These are phyloP conservation scores for Mandrillus leucophaeus DNA, from an alignment of 2,113 vertebrate species.

Conservation along the genomic window DNA sequence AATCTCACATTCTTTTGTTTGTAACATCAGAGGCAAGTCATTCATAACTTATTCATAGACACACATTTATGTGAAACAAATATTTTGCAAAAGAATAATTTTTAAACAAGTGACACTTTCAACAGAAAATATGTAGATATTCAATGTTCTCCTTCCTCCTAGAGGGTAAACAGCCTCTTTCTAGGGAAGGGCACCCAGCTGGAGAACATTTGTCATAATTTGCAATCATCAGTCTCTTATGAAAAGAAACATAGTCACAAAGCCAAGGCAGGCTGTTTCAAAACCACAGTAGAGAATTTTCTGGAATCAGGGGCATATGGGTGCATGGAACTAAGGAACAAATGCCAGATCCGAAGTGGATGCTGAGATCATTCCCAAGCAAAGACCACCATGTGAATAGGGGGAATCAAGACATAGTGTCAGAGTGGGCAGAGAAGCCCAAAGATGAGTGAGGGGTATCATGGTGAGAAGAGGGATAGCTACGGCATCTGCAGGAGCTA, in stretches of 20 bases:
- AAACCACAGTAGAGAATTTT: neutral
- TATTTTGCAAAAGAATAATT: neutral
- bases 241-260: neutral
- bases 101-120: neutral
- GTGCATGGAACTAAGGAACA: neutral
- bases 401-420: neutral
- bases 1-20: neutral
- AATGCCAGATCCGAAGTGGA: neutral
- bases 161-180: neutral
- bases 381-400: neutral
- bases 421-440: neutral
- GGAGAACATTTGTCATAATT: neutral
- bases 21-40: neutral
- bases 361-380: neutral
- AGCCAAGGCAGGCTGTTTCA: neutral
- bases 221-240: neutral
- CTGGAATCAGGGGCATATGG: neutral
- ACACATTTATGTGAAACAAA: neutral
- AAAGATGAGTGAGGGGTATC: neutral
- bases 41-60: neutral
- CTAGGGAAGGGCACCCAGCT: neutral
- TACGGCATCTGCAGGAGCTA: neutral
- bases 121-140: neutral
- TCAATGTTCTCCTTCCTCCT: neutral
- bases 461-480: rapidly evolving